A percentile compares a stretch with the other conserved stretches of the same genome.
Conservation (phyloP, 2,113 vertebrate genomes). For the Silurus glanis region DNA sequence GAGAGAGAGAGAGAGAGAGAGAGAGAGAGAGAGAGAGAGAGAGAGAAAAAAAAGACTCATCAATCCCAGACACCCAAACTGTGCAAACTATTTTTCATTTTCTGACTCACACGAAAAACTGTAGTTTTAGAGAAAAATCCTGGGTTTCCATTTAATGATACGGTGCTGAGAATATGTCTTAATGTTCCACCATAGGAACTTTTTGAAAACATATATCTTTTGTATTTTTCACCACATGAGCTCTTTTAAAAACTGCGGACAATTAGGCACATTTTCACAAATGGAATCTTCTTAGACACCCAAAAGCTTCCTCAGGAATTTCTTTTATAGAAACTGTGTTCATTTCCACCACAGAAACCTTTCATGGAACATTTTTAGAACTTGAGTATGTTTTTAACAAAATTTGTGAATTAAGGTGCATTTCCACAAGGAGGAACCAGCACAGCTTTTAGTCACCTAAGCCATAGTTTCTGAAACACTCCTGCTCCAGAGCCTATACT, state of each 20-base stretch:
- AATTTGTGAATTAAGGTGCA: neutral
- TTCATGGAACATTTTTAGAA: neutral
- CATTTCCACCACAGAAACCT: neutral
- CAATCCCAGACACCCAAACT: no score
- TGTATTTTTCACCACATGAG: neutral
- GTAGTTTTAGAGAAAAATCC: no score
- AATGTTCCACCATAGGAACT: neutral
- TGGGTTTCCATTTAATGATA: no score
- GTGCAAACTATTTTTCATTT: no score
- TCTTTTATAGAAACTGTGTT: neutral
- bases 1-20: no score
- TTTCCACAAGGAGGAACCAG: neutral
- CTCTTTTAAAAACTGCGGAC: neutral
- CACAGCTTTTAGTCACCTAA: neutral
- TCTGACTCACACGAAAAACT: no score
- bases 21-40: no score
- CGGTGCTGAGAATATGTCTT: no score
- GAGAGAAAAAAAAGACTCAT: no score
- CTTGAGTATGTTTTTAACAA: neutral
- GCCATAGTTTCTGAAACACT: neutral
- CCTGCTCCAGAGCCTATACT: neutral
- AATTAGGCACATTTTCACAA: neutral
- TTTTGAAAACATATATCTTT: neutral
- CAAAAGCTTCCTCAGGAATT: no score
- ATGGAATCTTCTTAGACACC: neutral